These are phyloP conservation scores for Amazona guildingii DNA, from an alignment of 2,113 vertebrate species.

Conservation along the genomic window DNA sequence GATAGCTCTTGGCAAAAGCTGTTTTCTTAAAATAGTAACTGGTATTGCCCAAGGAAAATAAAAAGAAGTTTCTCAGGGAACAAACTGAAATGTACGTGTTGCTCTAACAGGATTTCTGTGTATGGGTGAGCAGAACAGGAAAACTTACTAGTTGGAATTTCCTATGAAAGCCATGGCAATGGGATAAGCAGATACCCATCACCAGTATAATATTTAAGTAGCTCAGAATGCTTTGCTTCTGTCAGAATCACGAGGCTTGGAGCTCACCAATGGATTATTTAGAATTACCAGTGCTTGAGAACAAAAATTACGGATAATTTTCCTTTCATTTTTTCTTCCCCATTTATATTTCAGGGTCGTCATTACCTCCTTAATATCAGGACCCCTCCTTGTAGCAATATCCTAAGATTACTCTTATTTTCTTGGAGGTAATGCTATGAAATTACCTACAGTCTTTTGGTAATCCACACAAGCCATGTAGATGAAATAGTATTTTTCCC, in stretches of 20 bases:
- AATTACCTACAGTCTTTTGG: conserved; percentile 21
- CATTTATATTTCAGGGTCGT: conserved; percentile 47
- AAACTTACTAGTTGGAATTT: neutral
- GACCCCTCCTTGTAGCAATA: conserved; percentile 18
- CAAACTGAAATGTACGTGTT: neutral
- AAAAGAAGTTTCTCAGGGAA: neutral
- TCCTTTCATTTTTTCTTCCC: conserved; percentile 53
- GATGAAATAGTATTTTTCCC: conserved; percentile 26
- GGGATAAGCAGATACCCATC: neutral
- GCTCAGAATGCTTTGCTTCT: neutral
- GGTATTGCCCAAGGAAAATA: neutral
- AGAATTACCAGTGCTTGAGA: conserved; percentile 17
- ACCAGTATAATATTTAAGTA: neutral
- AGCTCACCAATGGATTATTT: conserved; percentile 1
- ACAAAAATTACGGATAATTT: conserved; percentile 51
- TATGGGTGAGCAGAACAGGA: neutral
- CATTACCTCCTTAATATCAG: conserved; percentile 27
- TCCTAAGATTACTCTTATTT: conserved; percentile 58
- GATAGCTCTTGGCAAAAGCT: neutral
- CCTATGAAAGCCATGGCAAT: neutral
- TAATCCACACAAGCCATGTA: conserved; percentile 5
- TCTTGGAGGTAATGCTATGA: conserved; percentile 44
- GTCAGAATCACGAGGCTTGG: neutral
- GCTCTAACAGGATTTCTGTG: neutral
- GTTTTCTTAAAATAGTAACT: neutral